A percentile compares a stretch with the other conserved stretches of the same genome.
phyloP scores from a whole-genome alignment of 2,113 vertebrate species.

The Calyptommatus sinebrachiatus region DNA sequence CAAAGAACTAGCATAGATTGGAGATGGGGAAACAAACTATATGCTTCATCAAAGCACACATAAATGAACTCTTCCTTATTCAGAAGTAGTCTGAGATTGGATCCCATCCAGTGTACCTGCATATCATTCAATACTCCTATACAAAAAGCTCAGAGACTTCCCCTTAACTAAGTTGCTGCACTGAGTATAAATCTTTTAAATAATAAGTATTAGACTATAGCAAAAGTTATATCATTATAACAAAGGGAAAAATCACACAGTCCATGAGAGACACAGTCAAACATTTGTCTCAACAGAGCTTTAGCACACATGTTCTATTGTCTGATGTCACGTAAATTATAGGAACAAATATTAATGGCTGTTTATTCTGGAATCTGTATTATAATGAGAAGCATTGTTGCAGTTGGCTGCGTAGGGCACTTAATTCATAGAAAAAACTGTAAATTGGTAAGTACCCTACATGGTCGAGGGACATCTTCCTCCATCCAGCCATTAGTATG shows the following conservation, averaged over 20 bases:
- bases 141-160: background rate
- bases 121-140: background rate
- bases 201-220: conserved; percentile 17
- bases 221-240: background rate
- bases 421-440: too few species aligned
- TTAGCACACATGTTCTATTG: background rate
- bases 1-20: too few species aligned
- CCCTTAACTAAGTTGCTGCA: background rate
- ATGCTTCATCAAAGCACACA: background rate
- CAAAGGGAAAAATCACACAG: background rate
- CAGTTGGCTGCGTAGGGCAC: too few species aligned
- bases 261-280: background rate
- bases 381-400: too few species aligned
- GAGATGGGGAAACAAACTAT: too few species aligned
- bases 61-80: too few species aligned
- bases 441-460: too few species aligned
- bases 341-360: background rate
- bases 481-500: too few species aligned
- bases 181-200: background rate
- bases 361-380: too few species aligned
- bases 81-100: background rate
- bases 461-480: too few species aligned
- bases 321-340: background rate
- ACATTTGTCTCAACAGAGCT: background rate
- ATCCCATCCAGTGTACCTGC: background rate